Evolutionary conservation across 2,888 invertebrate species (phyloP), one percentile per base, ranked within the genome.

Genomic region (Gandaritis pyraliata): DNA sequence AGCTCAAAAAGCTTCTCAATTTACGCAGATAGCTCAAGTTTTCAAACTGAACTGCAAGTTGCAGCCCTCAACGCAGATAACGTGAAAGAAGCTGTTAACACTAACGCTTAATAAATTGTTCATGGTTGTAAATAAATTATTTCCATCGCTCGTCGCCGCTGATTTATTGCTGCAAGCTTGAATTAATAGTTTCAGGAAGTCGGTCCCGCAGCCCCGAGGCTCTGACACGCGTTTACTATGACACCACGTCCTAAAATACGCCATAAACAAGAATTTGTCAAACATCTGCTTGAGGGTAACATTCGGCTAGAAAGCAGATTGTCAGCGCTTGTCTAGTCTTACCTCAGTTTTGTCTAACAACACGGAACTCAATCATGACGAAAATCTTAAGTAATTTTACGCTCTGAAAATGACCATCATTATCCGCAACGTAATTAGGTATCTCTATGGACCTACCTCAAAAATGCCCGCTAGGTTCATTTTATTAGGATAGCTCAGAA

Each of bases 121-220:
- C 74, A 73, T 72, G 73, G 78, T 74, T 72, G 75, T 75, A 71
- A 76, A 83, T 83, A 80, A 82, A 82, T 84, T 82, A 83, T 82
- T 80, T 82, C 77, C 79, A 80, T 81, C 78, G 76, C 69, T 78
- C 77, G 75, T 80, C 77, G 63, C 47, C 62, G 61, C 74, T 81
- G 82, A 85, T 85, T 86, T 85, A 86, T 83, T 63, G 80, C 66
- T 70, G 64, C 69, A 65, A 75, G 78, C 72, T 71, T 68, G 74
- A 77, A 85, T 84, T 86, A 86, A 87, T 84, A 79, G 85, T 82
- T 83, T 82, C 78, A 82, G 84, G 81, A 85, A 85, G 83, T 80
- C 76, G 73, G 73, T 61, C 71, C 69, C 59, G 63, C 65, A 70
- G 70, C 69, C 65, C 55, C 52, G 39, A 49, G 64, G 61, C 67